Conservation (phyloP, 2,888 invertebrate genomes). For the Rhamphomyia laevipes region DNA sequence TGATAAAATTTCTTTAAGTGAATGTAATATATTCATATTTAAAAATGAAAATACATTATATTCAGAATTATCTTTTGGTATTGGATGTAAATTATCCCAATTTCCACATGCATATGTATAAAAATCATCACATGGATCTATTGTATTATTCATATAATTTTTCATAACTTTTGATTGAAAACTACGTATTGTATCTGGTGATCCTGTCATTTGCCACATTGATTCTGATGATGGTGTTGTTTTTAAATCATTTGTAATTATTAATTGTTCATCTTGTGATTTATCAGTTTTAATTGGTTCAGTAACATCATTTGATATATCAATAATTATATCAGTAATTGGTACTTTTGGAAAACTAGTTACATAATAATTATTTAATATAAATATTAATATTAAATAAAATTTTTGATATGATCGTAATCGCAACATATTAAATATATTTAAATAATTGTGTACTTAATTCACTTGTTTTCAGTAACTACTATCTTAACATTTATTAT, state of each 20-base stretch:
- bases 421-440: too few relatives aligned
- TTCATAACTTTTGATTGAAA: slow-evolving; percentile 13
- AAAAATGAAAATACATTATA: slow-evolving; percentile 13
- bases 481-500: too few relatives aligned
- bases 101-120: slow-evolving; percentile 16
- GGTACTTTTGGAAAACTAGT: too few relatives aligned
- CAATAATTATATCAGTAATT: too few relatives aligned
- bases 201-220: slow-evolving; percentile 4
- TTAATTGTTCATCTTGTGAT: not conserved
- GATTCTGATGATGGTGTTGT: not conserved
- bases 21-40: slow-evolving; percentile 12
- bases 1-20: slow-evolving; percentile 10
- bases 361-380: too few relatives aligned
- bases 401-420: too few relatives aligned
- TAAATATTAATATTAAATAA: too few relatives aligned
- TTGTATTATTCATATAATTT: slow-evolving; percentile 12
- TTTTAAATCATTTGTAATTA: not conserved
- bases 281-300: not conserved
- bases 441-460: too few relatives aligned
- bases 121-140: slow-evolving; percentile 15
- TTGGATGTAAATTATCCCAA: slow-evolving; percentile 13
- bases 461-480: too few relatives aligned
- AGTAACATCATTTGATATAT: too few relatives aligned
- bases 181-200: not conserved
- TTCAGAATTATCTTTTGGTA: slow-evolving; percentile 14